Evolutionary conservation across 2,888 invertebrate species (phyloP), one percentile per base, ranked within the genome.

Genomic region (Phymatocera aterrima): DNA sequence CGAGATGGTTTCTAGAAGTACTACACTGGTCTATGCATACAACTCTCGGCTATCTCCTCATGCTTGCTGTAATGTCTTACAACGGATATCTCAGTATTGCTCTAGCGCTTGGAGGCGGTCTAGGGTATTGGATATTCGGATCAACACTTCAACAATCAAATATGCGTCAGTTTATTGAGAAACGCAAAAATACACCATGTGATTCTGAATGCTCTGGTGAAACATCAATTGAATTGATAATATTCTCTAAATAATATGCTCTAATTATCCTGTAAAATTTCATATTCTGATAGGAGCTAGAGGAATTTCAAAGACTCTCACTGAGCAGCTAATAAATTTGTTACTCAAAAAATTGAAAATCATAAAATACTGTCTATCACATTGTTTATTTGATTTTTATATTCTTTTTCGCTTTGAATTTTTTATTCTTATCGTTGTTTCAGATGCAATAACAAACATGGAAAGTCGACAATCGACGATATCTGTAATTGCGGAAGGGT

Each of bases 31-130:
- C 92, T 81, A 78, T 91, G 61, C 93, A 94, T 87, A 93, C 93
- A 84, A 91, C 92, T 80, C 91, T 95, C 65, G 94, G 95, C 34
- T 95, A 95, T 89, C 88, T 95, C 75, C 91, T 95, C 34, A 95
- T 95, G 95, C 88, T 95, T 82, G 92, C 93, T 34, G 94, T 95
- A n/a, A 95, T 95, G 95, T 89, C 94, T 15, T 95, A 93, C 90
- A 95, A 95, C 90, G 94, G 93, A 34, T 95, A 95, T 85, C 90
- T 95, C 78, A 91, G 93, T 80, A 91, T 95, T 70, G 93, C 95
- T 12, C 92, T 95, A 74, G 91, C 94, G 3, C 89, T 94, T 77
- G 95, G 95, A 28, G 94, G 94, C 88, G 91, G 91, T 24, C 57
- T 93, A 2, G 93, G 93, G n/a, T 93, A 93, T 84, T 93, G 92